Percentiles rank a stretch among this genome's conserved stretches.
Evolutionary conservation across 92 coral and sea anemone genomes (phyloP).

Genomic region (Umimayanthus chanpuru): DNA sequence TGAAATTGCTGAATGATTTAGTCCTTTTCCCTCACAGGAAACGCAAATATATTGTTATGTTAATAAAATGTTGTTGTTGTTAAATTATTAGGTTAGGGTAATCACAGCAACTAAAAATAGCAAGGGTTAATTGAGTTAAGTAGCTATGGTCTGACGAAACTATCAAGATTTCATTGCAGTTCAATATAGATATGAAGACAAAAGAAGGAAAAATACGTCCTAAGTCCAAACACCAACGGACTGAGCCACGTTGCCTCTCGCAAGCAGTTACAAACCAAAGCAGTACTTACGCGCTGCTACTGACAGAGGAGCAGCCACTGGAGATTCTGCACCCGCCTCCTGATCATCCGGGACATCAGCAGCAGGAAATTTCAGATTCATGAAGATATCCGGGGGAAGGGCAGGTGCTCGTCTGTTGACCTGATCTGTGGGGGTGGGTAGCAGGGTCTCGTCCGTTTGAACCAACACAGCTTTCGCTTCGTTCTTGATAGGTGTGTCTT

Average conservation of each 20-base stretch:
- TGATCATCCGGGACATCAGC: conserved; percentile 41
- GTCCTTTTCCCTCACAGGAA: too few species aligned
- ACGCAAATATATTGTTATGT: too few species aligned
- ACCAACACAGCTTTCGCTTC: conserved; percentile 29
- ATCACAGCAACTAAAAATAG: too few species aligned
- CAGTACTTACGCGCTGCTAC: conserved; percentile 23
- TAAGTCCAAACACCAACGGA: too few species aligned
- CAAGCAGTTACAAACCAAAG: background rate
- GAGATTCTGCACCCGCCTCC: background rate
- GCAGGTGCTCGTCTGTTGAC: conserved; percentile 49
- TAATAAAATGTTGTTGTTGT: too few species aligned
- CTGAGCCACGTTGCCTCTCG: background rate
- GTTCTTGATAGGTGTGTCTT: background rate
- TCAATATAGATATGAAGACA: too few species aligned
- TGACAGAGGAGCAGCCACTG: background rate
- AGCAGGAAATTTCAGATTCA: conserved; percentile 68
- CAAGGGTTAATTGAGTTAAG: too few species aligned
- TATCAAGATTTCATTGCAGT: too few species aligned
- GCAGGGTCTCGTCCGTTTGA: conserved; percentile 36
- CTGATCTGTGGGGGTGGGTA: background rate
- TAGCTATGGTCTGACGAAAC: too few species aligned
- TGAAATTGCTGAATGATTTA: too few species aligned
- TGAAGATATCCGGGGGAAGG: conserved; percentile 84
- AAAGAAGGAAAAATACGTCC: too few species aligned
- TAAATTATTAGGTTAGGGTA: too few species aligned